Base-by-base conservation (phyloP, 2,888 invertebrate species). In the Dermolepida albohirtum region DNA sequence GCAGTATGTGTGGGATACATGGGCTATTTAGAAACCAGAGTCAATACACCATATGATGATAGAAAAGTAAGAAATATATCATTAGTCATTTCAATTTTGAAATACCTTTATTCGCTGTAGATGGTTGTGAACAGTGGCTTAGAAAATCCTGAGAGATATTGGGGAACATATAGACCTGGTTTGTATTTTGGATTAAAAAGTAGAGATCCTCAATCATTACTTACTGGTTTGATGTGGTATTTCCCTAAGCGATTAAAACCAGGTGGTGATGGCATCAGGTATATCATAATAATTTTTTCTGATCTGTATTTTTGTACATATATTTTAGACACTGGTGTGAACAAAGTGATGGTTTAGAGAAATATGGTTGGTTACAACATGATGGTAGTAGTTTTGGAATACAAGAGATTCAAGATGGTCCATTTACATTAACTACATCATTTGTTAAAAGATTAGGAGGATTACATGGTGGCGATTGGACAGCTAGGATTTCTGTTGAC, bases 171-270 rank as follows among this genome's bases (percentile, higher is more conserved):
- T 81, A 84, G 97, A 22, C 91, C 97, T 0, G 93, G 94, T 0
- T 88, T 90, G 1, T 97, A 97, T 82, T 91, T 97, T 81, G 97
- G 97, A 0, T 84, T 99, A 80, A 95, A 96, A 84, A 95, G 95
- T 0, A 85, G 98, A 64, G 94, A 95, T 80, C 94, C 96, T 0
- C 85, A 90, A 64, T 97, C 98, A 0, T 88, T 97, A 0, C 91
- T 97, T 0, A 92, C 95, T 77, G 99, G 99, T 0, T 84, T 98
- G 17, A 97, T 98, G 97, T 98, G 98, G 98, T 96, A 98, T 80
- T 90, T 92, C 71, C 93, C 93, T 0, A 87, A 87, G 1, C 85
- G 88, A 73, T 78, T 91, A 27, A 85, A 87, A 0, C 87, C 89
- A 1, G 89, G 89, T 39, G 92, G 92, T 71, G 91, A 92, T 72